Conservation (phyloP, 2,888 invertebrate genomes). For the Drosophila sordidapex region DNA sequence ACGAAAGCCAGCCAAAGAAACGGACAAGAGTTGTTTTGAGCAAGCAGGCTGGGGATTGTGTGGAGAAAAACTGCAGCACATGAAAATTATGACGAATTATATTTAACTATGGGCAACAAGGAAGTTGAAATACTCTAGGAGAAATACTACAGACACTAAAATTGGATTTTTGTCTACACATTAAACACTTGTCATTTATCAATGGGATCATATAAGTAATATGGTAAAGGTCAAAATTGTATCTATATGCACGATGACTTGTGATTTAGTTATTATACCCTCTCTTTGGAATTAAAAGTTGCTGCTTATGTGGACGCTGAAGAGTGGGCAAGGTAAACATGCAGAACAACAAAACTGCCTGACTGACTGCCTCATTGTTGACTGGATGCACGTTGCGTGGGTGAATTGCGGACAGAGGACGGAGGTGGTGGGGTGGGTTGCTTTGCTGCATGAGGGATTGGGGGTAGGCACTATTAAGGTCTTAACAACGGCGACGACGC, state of each 20-base stretch:
- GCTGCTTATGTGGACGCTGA: constrained; percentile 35
- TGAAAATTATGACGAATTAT: constrained; percentile 57
- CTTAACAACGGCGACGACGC: constrained; percentile 62
- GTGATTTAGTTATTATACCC: constrained; percentile 21
- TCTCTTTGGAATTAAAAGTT: constrained; percentile 6
- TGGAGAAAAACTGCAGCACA: constrained; percentile 64
- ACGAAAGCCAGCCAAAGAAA: constrained; percentile 53
- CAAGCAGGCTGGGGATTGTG: constrained; percentile 7
- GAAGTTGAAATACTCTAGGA: constrained; percentile 30
- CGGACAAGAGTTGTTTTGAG: constrained; percentile 38
- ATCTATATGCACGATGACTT: neutral
- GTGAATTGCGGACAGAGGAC: neutral
- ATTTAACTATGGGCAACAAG: constrained; percentile 1
- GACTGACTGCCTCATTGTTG: constrained; percentile 66
- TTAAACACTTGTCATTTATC: neutral
- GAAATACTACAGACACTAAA: neutral
- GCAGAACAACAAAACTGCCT: constrained; percentile 58
- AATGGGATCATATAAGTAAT: neutral
- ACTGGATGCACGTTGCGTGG: constrained; percentile 48
- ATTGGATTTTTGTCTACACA: neutral
- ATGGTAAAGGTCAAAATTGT: neutral
- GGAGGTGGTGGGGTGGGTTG: constrained; percentile 5
- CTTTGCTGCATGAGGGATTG: neutral
- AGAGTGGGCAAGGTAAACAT: constrained; percentile 69
- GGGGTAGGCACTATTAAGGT: constrained; percentile 64